Evolutionary conservation across 2,888 invertebrate genomes (phyloP).

Genomic region (Syrphus vitripennis): DNA sequence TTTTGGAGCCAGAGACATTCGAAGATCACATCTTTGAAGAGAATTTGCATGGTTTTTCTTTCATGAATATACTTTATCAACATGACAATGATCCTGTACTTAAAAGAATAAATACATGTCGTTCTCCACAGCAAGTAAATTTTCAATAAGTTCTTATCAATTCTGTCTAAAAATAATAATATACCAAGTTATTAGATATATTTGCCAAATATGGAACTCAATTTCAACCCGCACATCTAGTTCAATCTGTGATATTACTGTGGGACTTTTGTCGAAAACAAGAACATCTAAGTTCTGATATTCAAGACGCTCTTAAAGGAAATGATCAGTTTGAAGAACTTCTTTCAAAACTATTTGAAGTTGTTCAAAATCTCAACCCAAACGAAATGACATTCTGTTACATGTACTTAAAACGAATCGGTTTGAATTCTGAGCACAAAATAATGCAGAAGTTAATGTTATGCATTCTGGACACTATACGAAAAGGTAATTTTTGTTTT

Average conservation of each 20-base stretch:
- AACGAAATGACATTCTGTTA: slow-evolving; percentile 81
- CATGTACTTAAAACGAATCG: slow-evolving; percentile 82
- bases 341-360: slow-evolving; percentile 74
- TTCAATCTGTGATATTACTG: slow-evolving; percentile 74
- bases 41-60: slow-evolving; percentile 22
- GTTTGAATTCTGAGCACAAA: slow-evolving; percentile 77
- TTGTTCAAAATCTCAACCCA: slow-evolving; percentile 77
- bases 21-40: slow-evolving; percentile 42
- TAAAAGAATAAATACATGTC: slow-evolving; percentile 27
- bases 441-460: slow-evolving; percentile 78
- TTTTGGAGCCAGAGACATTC: slow-evolving; percentile 30
- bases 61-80: slow-evolving; percentile 46
- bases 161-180: neutral
- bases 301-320: slow-evolving; percentile 14
- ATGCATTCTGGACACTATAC: slow-evolving; percentile 75
- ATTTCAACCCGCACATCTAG: slow-evolving; percentile 70
- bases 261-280: slow-evolving; percentile 73
- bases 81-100: slow-evolving; percentile 33
- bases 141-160: neutral
- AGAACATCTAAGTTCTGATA: neutral
- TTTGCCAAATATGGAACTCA: slow-evolving; percentile 16
- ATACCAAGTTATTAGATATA: slow-evolving; percentile 66
- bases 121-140: slow-evolving; percentile 36
- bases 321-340: slow-evolving; percentile 59
- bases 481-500: slow-evolving; percentile 61